Evolutionary conservation across 2,797 vertebrate species (phyloP), one percentile per base, ranked within the genome.

Genomic region (Microctenopoma stevenorrisi): DNA sequence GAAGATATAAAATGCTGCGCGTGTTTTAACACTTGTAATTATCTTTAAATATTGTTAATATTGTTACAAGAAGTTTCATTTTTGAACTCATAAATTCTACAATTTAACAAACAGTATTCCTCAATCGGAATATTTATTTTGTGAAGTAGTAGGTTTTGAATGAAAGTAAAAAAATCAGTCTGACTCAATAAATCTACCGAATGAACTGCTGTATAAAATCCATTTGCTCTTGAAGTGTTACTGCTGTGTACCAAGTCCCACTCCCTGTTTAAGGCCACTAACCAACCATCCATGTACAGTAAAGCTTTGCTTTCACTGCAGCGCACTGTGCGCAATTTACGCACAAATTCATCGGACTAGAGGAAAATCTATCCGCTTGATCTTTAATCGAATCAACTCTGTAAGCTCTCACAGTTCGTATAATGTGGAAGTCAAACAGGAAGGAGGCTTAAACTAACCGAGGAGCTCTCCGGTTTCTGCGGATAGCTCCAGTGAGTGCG

Each of bases 381-480:
- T 85, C 42, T 71, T 26, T 79, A 64, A 83, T 73, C 63, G 73
- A 87, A 90, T 87, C 70, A 80, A 65, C 82, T 60, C 33, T 16
- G 62, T 11, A 6, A 67, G 60, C 72, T 54, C 68, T 78, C 70
- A 68, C 81, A 53, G 69, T 50, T 71, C 74, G 61, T 56, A 38
- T 80, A 81, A 85, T 72, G 70, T 86, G 76, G 62, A 89, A 84
- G 72, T 86, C 42, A 86, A 90, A 91, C 84, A 91, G 86, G 86
- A 90, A 88, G 63, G 76, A 84, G 83, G 68, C 74, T 84, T 82
- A 85, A 88, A 86, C 65, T 64, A 84, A 90, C 83, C 70, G 51
- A 81, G 74, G 61, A 71, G 76, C 73, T 76, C 83, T 82, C 78
- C 49, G 62, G 80, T 86, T 87, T 82, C 86, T 73, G 66, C 57